These are phyloP conservation scores for Gambusia holbrooki DNA, from an alignment of 2,113 vertebrate species.

Conservation along the genomic window DNA sequence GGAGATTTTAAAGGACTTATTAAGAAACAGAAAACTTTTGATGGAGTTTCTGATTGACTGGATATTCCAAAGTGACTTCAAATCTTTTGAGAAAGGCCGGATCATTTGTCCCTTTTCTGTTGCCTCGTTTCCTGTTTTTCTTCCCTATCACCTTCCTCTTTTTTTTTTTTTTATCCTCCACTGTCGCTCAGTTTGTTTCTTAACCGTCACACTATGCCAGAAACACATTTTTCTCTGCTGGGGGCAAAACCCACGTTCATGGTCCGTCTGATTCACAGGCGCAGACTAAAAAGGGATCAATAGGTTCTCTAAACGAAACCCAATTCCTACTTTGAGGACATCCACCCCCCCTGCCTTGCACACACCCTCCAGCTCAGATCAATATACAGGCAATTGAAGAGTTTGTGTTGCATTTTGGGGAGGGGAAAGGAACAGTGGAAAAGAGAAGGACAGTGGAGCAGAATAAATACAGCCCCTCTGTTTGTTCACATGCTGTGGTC, in stretches of 20 bases:
- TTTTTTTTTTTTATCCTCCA: background rate
- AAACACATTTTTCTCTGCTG: slow-evolving; percentile 18
- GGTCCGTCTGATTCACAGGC: background rate
- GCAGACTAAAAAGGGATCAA: slow-evolving; percentile 56
- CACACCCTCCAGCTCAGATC: slow-evolving; percentile 57
- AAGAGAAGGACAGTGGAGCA: slow-evolving; percentile 9
- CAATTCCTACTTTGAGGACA: slow-evolving; percentile 48
- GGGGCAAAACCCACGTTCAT: slow-evolving; percentile 8
- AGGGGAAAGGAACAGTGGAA: slow-evolving; percentile 10
- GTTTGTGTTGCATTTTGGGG: slow-evolving; percentile 31
- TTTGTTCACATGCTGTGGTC: slow-evolving; percentile 2
- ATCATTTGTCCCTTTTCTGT: slow-evolving; percentile 3
- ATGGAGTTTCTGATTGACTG: background rate
- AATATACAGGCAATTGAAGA: slow-evolving; percentile 49
- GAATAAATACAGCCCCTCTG: slow-evolving; percentile 10
- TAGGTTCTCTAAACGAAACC: slow-evolving; percentile 65
- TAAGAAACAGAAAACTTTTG: background rate
- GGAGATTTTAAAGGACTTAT: background rate
- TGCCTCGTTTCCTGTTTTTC: slow-evolving; percentile 14
- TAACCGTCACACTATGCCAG: slow-evolving; percentile 9
- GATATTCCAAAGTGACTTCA: slow-evolving; percentile 9
- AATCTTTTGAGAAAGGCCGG: background rate
- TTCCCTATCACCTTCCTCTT: slow-evolving; percentile 41
- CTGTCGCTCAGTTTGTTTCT: slow-evolving; percentile 16
- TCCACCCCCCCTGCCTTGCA: slow-evolving; percentile 6